phyloP scores from a whole-genome alignment of 2,113 vertebrate species.

The Gnathonemus echidnorhynchus region DNA sequence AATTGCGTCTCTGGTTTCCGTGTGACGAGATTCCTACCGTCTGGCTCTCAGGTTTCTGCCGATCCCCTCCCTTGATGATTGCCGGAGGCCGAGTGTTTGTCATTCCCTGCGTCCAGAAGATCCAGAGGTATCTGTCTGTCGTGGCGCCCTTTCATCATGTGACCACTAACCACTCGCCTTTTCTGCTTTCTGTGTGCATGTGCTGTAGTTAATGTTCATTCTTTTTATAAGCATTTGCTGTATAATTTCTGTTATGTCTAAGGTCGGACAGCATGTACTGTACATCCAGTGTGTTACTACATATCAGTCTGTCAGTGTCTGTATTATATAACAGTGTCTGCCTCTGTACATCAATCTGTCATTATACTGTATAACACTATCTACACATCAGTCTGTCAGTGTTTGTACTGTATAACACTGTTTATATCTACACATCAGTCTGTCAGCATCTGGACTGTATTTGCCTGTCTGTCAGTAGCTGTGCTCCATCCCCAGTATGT shows the following conservation, averaged over 20 bases:
- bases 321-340: neutral
- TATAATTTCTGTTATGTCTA: neutral
- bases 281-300: neutral
- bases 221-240: neutral
- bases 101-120: conserved; percentile 76
- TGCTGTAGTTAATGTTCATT: neutral
- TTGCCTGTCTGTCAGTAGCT: neutral
- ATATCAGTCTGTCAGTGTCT: neutral
- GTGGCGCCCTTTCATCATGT: conserved; percentile 29
- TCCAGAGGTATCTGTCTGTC: conserved; percentile 68
- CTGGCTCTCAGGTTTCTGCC: conserved; percentile 70
- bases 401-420: neutral
- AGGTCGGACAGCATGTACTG: neutral
- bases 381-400: neutral
- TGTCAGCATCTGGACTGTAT: neutral
- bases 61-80: conserved; percentile 80
- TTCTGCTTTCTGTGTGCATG: neutral
- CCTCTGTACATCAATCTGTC: neutral
- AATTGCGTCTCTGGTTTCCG: conserved; percentile 61
- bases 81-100: conserved; percentile 86
- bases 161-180: conserved; percentile 36
- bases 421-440: neutral
- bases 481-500: neutral
- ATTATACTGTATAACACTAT: neutral
- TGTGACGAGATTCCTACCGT: neutral